phyloP scores from a whole-genome alignment of 2,797 vertebrate genomes.

The Rhodeus uyekii region DNA sequence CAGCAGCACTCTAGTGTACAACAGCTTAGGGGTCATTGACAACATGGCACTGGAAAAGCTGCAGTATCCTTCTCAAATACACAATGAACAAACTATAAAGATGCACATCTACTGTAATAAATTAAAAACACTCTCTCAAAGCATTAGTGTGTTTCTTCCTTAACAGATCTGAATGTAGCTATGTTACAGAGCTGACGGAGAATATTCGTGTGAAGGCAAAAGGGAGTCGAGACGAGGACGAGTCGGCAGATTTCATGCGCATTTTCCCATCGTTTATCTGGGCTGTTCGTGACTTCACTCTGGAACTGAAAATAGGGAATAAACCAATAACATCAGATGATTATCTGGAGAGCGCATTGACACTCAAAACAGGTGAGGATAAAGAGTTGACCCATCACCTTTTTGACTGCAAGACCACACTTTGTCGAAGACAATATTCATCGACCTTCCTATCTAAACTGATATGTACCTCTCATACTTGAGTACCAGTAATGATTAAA shows the following conservation, averaged over 20 bases:
- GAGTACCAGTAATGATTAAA: too few species aligned
- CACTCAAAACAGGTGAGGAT: slow-evolving; percentile 58
- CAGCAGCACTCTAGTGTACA: slow-evolving; percentile 75
- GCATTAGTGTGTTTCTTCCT: slow-evolving; percentile 30
- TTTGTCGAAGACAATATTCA: too few species aligned
- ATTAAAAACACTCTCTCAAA: background rate
- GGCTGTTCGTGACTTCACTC: slow-evolving; percentile 73
- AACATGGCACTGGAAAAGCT: slow-evolving; percentile 70
- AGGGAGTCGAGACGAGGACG: background rate
- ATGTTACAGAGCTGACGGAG: slow-evolving; percentile 69
- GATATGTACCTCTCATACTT: too few species aligned
- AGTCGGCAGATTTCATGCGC: slow-evolving; percentile 60
- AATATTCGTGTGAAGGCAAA: slow-evolving; percentile 64
- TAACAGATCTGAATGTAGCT: slow-evolving; percentile 58
- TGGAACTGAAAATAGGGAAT: slow-evolving; percentile 60
- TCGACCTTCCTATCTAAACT: too few species aligned
- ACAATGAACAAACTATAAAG: background rate
- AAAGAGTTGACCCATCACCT: background rate
- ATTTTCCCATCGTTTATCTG: slow-evolving; percentile 74
- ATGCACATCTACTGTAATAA: background rate
- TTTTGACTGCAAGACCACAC: too few species aligned
- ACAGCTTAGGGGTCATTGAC: slow-evolving; percentile 70
- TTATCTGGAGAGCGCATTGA: slow-evolving; percentile 71
- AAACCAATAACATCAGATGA: slow-evolving; percentile 63
- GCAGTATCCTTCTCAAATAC: slow-evolving; percentile 69